These are phyloP conservation scores for Drosophila tristis DNA, from an alignment of 1,140 invertebrate species.

Conservation along the genomic window DNA sequence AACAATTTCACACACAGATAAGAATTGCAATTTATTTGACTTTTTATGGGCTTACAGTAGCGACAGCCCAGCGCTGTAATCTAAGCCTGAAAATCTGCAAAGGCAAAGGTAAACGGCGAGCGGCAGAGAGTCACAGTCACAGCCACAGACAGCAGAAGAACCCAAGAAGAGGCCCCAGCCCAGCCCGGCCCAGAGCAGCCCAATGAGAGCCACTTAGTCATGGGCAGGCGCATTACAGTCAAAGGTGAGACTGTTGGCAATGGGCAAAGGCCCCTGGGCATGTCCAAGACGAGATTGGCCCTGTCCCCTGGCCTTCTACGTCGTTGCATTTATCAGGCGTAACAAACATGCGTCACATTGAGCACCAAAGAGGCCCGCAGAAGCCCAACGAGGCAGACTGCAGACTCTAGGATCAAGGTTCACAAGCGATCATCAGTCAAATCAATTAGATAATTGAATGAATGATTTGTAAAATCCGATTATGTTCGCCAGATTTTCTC, in stretches of 20 bases:
- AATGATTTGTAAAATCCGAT: slow-evolving; percentile 82
- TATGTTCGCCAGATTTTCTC: slow-evolving; percentile 49
- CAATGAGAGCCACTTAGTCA: slow-evolving; percentile 63
- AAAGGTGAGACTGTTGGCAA: slow-evolving; percentile 47
- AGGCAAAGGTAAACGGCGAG: background rate
- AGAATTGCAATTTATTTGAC: slow-evolving; percentile 50
- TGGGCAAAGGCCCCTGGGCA: slow-evolving; percentile 1
- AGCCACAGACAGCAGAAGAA: background rate
- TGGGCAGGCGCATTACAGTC: slow-evolving; percentile 54
- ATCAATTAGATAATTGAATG: slow-evolving; percentile 81
- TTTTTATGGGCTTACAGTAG: slow-evolving; percentile 53
- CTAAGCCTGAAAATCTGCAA: slow-evolving; percentile 47
- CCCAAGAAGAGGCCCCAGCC: slow-evolving; percentile 12
- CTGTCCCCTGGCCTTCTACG: slow-evolving; percentile 7
- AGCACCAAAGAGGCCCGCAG: slow-evolving; percentile 4
- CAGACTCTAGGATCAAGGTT: slow-evolving; percentile 61
- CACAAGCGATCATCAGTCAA: slow-evolving; percentile 79
- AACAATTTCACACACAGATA: slow-evolving; percentile 63
- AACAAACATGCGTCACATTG: slow-evolving; percentile 78
- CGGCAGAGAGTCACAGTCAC: background rate
- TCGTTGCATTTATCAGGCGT: slow-evolving; percentile 66
- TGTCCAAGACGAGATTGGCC: slow-evolving; percentile 34
- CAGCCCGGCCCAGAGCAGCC: background rate
- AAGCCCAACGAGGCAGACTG: slow-evolving; percentile 11
- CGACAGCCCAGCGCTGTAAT: slow-evolving; percentile 38